Conservation (phyloP, 2,888 invertebrate species). For the Blastobasis lacticolella region DNA sequence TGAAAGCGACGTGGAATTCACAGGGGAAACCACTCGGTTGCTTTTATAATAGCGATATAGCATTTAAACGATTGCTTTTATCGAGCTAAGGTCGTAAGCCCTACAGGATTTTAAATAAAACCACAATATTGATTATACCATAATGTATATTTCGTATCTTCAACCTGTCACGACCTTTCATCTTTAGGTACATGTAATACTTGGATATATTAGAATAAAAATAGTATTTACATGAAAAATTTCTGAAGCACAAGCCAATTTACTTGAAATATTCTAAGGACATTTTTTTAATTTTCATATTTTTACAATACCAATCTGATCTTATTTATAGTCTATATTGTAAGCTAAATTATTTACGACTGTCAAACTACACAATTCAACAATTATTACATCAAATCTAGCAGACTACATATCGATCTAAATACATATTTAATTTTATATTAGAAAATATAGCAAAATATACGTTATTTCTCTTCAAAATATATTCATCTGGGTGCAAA, state of each 20-base stretch:
- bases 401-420: slow-evolving; percentile 6
- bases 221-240: slow-evolving; percentile 4
- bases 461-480: slow-evolving; percentile 11
- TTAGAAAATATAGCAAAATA: slow-evolving; percentile 11
- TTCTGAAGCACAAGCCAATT: background rate
- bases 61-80: too few species aligned
- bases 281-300: background rate
- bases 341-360: too few species aligned
- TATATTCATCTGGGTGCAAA: slow-evolving; percentile 8
- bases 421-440: background rate
- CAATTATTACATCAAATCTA: slow-evolving; percentile 1
- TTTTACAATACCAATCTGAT: background rate
- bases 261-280: background rate
- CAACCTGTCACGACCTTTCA: slow-evolving; percentile 15
- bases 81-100: background rate
- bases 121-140: background rate
- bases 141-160: slow-evolving; percentile 8
- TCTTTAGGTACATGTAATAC: slow-evolving; percentile 13
- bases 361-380: too few species aligned
- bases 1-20: too few species aligned
- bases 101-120: slow-evolving; percentile 1
- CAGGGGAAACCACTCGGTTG: too few species aligned
- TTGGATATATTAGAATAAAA: slow-evolving; percentile 9
- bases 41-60: too few species aligned
- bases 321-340: too few species aligned